Base-by-base conservation (phyloP, 2,797 vertebrate genomes). In the Moxostoma hubbsi region DNA sequence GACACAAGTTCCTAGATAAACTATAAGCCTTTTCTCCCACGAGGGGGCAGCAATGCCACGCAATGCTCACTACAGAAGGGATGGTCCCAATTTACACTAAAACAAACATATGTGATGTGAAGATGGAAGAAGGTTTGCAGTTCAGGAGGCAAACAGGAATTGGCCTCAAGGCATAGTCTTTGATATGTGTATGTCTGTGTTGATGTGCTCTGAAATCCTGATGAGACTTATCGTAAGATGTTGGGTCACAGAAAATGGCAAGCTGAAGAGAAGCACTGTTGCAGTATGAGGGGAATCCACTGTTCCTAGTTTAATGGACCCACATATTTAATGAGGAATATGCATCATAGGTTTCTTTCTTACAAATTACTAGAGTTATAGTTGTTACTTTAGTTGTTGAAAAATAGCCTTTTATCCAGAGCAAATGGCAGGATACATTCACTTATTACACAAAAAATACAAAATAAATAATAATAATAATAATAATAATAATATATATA, bases 151-250 rank as follows among this genome's bases (percentile, higher is more conserved):
- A 59, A 9, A 1, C 36, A 55, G 15, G 15, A 13, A 75, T 65
- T 55, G 1, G 50, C 73, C 36, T 47, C 51, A 47, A 5, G 62
- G 7, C 6, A 10, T 49, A 7, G 15, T 75, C 16, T 16, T 51
- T 76, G 74, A 16, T 59, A 12, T 57, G 51, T 58, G 18, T 36
- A 18, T 15, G 47, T 55, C 63, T 68, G 54, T 67, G 59, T 7
- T 10, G 50, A 24, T 24, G 50, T 61, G 18, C 16, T 11, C 12
- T 45, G 15, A 12, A 43, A 47, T 68, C 65, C 54, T 45, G 46
- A 77, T 43, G 54, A 49, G 46, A 61, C 74, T 68, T 65, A 50
- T 65, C 15, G 47, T 65, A 24, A 24, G 24, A 24, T 24, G 24
- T 1, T 24, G 24, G 24, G 50, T 47, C 18, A 64, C 4, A 11